Conservation (phyloP, 2,797 vertebrate species). For the Clamator glandarius region DNA sequence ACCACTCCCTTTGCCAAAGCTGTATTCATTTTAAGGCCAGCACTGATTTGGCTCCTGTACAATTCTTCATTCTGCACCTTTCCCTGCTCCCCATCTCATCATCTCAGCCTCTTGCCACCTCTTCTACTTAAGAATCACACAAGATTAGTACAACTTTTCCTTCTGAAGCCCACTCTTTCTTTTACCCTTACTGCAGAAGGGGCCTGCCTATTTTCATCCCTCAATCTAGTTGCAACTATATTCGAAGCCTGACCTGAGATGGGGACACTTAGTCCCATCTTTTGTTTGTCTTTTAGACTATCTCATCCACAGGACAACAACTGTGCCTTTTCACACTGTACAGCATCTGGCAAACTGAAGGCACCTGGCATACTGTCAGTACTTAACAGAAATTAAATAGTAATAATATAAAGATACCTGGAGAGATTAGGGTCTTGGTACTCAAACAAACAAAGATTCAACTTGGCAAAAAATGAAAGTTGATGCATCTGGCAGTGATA, state of each 20-base stretch:
- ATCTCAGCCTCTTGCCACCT: background rate
- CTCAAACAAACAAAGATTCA: background rate
- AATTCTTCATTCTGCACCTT: background rate
- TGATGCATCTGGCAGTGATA: constrained; percentile 10
- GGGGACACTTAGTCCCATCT: background rate
- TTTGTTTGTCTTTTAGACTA: background rate
- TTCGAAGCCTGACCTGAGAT: background rate
- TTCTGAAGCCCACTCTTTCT: background rate
- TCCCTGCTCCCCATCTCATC: background rate
- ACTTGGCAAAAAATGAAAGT: constrained; percentile 32
- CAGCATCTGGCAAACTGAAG: constrained; percentile 25
- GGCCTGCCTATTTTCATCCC: background rate
- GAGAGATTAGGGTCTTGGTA: constrained; percentile 52
- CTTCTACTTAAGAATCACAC: background rate
- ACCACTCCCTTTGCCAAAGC: background rate
- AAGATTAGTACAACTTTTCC: background rate
- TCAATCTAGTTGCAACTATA: background rate
- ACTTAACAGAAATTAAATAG: constrained; percentile 59
- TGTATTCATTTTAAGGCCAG: background rate
- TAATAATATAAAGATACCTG: constrained; percentile 47
- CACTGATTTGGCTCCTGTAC: background rate
- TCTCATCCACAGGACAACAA: background rate
- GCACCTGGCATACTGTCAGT: constrained; percentile 30
- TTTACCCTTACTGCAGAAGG: background rate
- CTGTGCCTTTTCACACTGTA: background rate